These are phyloP conservation scores for Hybos culiciformis DNA, from an alignment of 2,888 invertebrate species.

Conservation along the genomic window DNA sequence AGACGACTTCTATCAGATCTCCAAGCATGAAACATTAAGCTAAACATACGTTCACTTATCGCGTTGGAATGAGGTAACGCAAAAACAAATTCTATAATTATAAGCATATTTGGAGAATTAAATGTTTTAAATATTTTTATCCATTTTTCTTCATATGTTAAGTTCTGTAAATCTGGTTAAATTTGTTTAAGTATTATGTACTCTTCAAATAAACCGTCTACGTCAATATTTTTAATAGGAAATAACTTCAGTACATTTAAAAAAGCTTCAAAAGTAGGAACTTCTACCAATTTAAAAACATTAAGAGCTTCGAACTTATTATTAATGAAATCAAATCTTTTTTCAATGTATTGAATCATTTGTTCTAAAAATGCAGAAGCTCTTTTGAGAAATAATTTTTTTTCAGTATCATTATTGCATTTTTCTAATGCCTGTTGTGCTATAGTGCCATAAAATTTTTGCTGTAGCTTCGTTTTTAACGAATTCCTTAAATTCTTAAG, in stretches of 20 bases:
- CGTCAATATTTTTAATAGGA: background rate
- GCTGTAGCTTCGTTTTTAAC: slow-evolving; percentile 2
- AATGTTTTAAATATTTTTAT: background rate
- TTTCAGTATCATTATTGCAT: slow-evolving; percentile 1
- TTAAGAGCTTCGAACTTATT: background rate
- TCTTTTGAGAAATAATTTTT: slow-evolving; percentile 1
- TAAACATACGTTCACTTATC: background rate
- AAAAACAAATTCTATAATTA: background rate
- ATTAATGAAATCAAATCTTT: slow-evolving; percentile 1
- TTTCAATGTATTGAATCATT: background rate
- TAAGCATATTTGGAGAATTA: background rate
- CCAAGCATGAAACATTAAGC: background rate
- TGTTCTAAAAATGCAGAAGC: slow-evolving; percentile 1
- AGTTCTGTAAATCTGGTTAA: background rate
- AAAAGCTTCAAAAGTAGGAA: background rate
- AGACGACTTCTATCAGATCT: background rate
- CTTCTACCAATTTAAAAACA: slow-evolving; percentile 1
- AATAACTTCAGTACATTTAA: background rate
- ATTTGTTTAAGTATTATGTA: background rate
- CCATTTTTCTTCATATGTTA: background rate
- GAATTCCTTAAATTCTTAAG: slow-evolving; percentile 2
- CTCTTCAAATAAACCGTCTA: slow-evolving; percentile 1
- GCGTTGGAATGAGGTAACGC: background rate
- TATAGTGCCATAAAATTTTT: slow-evolving; percentile 1
- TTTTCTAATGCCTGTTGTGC: slow-evolving; percentile 1